phyloP scores from a whole-genome alignment of 1,140 invertebrate genomes.

The Neodiprion pinetum region DNA sequence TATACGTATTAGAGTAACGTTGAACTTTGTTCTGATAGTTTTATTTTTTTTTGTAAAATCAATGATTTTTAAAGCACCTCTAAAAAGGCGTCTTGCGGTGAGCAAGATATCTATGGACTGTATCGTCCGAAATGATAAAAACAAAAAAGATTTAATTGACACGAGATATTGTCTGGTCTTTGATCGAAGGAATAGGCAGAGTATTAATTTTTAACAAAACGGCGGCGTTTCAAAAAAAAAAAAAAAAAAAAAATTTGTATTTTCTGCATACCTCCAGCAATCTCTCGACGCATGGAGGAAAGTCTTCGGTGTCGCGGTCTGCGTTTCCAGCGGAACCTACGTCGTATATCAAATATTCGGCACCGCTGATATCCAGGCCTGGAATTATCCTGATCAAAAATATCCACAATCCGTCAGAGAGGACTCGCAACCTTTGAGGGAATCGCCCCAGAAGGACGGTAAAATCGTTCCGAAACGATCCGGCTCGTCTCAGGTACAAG shows the following conservation, averaged over 20 bases:
- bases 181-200: no score
- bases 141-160: no score
- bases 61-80: no score
- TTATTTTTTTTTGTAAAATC: no score
- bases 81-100: no score
- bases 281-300: constrained; percentile 73
- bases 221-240: no score
- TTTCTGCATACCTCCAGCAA: constrained; percentile 57
- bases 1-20: no score
- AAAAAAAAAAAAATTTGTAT: constrained; percentile 11
- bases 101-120: no score
- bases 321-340: constrained; percentile 72
- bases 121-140: no score
- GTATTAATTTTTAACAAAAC: no score
- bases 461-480: constrained; percentile 28
- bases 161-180: no score
- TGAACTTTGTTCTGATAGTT: no score
- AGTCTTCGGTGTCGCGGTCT: constrained; percentile 73
- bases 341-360: constrained; percentile 74
- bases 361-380: constrained; percentile 69
- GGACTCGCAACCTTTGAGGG: constrained; percentile 53
- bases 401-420: constrained; percentile 48
- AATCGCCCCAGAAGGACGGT: constrained; percentile 42
- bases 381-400: constrained; percentile 66
- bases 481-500: neutral